Conservation (phyloP, 2,888 invertebrate genomes). For the Leucophenga montana region DNA sequence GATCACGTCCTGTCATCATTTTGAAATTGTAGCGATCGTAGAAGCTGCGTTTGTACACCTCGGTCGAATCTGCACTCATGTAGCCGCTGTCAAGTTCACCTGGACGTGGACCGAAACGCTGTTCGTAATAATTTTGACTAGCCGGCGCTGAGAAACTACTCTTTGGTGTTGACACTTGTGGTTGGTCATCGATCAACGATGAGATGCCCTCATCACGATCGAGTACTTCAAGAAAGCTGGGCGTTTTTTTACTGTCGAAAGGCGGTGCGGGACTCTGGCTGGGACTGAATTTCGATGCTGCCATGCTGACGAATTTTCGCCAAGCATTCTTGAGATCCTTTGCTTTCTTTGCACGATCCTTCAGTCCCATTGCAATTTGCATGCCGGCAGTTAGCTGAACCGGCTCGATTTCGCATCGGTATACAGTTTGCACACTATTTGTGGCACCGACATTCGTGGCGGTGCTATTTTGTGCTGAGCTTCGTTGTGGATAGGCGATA, state of each 20-base stretch:
- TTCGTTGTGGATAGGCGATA: conserved; percentile 69
- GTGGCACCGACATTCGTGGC: conserved; percentile 50
- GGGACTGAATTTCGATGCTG: conserved; percentile 72
- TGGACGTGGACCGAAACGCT: conserved; percentile 71
- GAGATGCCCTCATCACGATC: conserved; percentile 71
- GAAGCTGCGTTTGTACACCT: conserved; percentile 75
- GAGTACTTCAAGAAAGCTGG: conserved; percentile 59
- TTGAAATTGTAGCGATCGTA: conserved; percentile 73
- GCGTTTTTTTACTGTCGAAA: conserved; percentile 59
- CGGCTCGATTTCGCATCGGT: conserved; percentile 71
- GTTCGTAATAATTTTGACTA: conserved; percentile 68
- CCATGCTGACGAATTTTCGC: conserved; percentile 73
- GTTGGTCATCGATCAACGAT: conserved; percentile 68
- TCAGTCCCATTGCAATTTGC: conserved; percentile 73
- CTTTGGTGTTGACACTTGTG: conserved; percentile 56
- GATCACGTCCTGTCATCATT: conserved; percentile 64
- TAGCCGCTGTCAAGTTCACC: conserved; percentile 86
- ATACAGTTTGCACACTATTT: conserved; percentile 69
- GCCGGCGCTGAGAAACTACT: conserved; percentile 60
- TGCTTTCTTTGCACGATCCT: conserved; percentile 73
- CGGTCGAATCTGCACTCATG: conserved; percentile 86
- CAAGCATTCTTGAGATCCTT: conserved; percentile 73
- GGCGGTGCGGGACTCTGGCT: conserved; percentile 70
- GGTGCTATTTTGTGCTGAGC: conserved; percentile 51
- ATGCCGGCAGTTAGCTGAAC: conserved; percentile 71